phyloP scores from a whole-genome alignment of 2,113 vertebrate species.

The Progne subis region DNA sequence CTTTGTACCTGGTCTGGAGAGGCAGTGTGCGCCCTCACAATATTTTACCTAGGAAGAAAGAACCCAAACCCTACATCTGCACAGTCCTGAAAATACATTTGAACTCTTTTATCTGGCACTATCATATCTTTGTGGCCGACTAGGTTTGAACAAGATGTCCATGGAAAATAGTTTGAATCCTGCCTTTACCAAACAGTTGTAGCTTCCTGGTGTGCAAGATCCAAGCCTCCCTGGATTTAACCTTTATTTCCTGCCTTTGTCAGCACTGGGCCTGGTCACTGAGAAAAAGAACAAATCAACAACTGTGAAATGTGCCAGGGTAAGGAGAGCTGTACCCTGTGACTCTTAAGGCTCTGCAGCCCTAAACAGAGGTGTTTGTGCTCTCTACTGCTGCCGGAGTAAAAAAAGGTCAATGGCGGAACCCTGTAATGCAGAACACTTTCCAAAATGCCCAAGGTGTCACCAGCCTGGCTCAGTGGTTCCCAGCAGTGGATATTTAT shows the following conservation, averaged over 20 bases:
- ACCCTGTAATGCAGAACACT: not conserved
- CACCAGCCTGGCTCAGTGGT: not conserved
- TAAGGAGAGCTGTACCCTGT: not conserved
- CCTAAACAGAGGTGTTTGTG: not conserved
- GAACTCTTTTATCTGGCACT: not conserved
- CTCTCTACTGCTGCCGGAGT: not conserved
- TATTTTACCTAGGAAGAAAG: not conserved
- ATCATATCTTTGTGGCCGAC: not conserved
- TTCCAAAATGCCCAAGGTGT: not conserved
- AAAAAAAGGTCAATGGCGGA: fast-evolving
- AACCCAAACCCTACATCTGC: not conserved
- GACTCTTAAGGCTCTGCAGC: not conserved
- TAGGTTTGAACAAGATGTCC: not conserved
- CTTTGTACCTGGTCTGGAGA: not conserved
- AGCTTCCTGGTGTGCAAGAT: not conserved
- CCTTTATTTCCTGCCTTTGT: not conserved
- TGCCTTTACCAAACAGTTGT: not conserved
- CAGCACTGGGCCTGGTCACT: not conserved
- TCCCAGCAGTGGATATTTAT: not conserved
- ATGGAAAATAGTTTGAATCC: not conserved
- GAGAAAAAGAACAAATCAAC: not conserved
- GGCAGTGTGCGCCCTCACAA: not conserved
- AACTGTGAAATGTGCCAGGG: not conserved
- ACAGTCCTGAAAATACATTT: conserved; percentile 23
- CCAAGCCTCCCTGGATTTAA: not conserved